Evolutionary conservation across 2,113 vertebrate genomes (phyloP), one percentile per base, ranked within the genome.

Genomic region (Psittacula cyanocephala): DNA sequence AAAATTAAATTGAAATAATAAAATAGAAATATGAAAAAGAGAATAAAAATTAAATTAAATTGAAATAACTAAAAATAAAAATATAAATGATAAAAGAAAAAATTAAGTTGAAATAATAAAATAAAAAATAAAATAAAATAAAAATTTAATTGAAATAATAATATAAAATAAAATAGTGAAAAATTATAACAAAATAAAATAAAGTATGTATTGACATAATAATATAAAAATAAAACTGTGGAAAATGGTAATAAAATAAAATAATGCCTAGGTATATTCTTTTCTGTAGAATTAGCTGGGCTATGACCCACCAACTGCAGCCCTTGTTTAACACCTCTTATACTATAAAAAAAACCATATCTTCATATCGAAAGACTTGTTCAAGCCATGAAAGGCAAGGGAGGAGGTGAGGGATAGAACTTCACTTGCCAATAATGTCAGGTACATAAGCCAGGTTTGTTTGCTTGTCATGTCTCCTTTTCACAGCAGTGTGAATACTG

Each of bases 271-370:
- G 27, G 4, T 16, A 1, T 59, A 69, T 78, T 88, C 3, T 67
- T 46, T 72, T 69, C 77, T 84, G 39, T 91, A 68, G 82, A 89
- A 92, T 96, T 85, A 88, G 63, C 80, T 94, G 31, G 43, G 16
- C 41, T 60, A 0, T 75, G 75, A 80, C 57, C 69, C 82, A 11
- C 37, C 46, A 81, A 8, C 28, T 22, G 13, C 2, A 0, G 55
- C 41, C 23, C 28, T 46, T 64, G 37, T 52, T 82, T 90, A 52
- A 59, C 53, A 63, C 9, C 77, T 44, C 89, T 90, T 74, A 3
- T 43, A 57, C 69, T 52, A 83, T 35, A 64, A 91, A 93, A 81
- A 91, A 92, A 57, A 94, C 94, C 94, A 33, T 95, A 87, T 44
- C 78, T 65, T 72, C 10, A 86, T 44, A 28, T 57, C 25, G 52